Percentiles rank a stretch among this genome's conserved stretches.
Conservation (phyloP, 2,888 invertebrate genomes). For the Amiota mariae region DNA sequence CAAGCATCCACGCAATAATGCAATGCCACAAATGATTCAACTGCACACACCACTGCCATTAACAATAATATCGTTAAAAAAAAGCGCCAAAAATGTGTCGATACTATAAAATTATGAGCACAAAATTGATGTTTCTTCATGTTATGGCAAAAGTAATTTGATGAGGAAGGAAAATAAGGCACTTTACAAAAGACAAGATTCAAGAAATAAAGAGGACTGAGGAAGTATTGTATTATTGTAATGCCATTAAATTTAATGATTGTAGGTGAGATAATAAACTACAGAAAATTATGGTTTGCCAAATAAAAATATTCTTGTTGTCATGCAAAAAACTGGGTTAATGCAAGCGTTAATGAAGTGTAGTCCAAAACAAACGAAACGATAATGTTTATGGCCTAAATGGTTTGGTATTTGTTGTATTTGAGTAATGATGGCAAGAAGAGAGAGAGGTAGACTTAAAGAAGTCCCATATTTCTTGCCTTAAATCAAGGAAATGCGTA, state of each 20-base stretch:
- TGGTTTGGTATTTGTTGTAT: neutral
- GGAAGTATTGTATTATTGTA: too few relatives aligned
- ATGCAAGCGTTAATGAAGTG: slow-evolving; percentile 62
- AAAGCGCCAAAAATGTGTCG: neutral
- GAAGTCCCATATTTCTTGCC: neutral
- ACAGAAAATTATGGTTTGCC: too few relatives aligned
- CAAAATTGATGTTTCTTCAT: slow-evolving; percentile 14
- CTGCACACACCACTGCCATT: neutral
- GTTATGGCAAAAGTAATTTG: too few relatives aligned
- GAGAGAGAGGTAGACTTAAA: neutral
- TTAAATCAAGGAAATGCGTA: slow-evolving; percentile 29
- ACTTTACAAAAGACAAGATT: neutral
- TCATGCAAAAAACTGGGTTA: slow-evolving; percentile 57
- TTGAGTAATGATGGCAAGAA: neutral
- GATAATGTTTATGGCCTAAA: neutral
- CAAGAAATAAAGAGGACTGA: too few relatives aligned
- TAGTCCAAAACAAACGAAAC: slow-evolving; percentile 30
- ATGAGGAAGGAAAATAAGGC: too few relatives aligned
- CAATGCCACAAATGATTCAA: neutral
- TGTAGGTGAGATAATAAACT: too few relatives aligned
- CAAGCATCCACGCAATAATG: neutral
- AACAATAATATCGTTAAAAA: too few relatives aligned
- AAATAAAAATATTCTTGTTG: too few relatives aligned
- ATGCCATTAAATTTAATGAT: too few relatives aligned
- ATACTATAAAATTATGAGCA: slow-evolving; percentile 11